Conservation (phyloP, 37 sponge, comb jelly and placozoan species). For the Ephydatia muelleri region DNA sequence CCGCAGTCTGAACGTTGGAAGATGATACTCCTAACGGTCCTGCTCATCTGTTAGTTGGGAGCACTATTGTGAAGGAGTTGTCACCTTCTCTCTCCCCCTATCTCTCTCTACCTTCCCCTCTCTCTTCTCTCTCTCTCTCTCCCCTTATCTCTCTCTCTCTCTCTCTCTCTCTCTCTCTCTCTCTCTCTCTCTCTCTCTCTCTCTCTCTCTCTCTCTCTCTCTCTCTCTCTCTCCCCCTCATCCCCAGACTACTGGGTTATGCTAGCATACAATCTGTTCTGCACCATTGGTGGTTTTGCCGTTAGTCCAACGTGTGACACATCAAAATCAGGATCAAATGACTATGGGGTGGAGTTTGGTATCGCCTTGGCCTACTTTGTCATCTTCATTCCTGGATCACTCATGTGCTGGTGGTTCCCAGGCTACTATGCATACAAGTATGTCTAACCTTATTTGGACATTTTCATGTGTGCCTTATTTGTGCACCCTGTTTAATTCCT, state of each 20-base stretch:
- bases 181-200: background rate
- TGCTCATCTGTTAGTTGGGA: conserved; percentile 54
- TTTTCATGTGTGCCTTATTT: background rate
- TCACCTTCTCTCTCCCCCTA: too few relatives aligned
- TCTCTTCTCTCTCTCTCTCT: too few relatives aligned
- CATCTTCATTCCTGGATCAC: conserved; percentile 63
- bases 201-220: background rate
- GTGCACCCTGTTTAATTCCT: background rate
- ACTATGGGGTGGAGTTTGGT: conserved; percentile 58
- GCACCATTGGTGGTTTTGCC: conserved; percentile 36
- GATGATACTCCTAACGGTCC: conserved; percentile 43
- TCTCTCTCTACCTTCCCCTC: background rate
- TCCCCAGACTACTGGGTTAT: conserved; percentile 47
- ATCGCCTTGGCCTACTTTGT: conserved; percentile 56
- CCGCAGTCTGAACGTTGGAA: conserved; percentile 78
- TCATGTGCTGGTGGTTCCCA: conserved; percentile 91
- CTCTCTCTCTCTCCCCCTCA: background rate
- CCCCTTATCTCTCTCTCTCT: too few relatives aligned
- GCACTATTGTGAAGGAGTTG: too few relatives aligned
- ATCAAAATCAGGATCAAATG: background rate
- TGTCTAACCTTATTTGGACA: too few relatives aligned
- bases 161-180: background rate
- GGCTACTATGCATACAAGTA: conserved; percentile 85
- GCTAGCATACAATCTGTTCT: conserved; percentile 43
- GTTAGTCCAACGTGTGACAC: background rate